Evolutionary conservation across 2,888 invertebrate genomes (phyloP), one percentile per base, ranked within the genome.

Genomic region (Leucophenga montana): DNA sequence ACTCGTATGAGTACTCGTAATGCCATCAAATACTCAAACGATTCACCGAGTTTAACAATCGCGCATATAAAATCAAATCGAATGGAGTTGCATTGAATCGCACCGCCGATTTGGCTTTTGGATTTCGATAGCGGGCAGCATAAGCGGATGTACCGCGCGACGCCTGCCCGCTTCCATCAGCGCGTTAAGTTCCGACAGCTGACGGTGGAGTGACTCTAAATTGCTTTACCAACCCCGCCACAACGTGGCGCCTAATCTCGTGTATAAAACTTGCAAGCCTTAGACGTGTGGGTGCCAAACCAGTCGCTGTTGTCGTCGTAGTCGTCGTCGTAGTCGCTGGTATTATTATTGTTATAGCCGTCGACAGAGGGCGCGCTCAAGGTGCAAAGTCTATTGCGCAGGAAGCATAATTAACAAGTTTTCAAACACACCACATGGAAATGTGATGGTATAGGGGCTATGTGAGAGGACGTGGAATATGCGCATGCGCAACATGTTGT

Each of bases 241-340:
- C 39, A 39, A 39, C 39, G 39, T 39, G 39, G 39, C 39, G 39
- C 39, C 39, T 39, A 39, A 39, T 39, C 11, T 5, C 61, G 39
- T 61, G 44, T 13, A 33, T 39, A 39, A 61, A 61, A 44, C 13
- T 16, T 61, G 33, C 50, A 5, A 16, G 50, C 3, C 48, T 27
- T 68, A 56, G 68, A 71, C 77, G 78, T 79, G 79, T 79, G 79
- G 79, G 79, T 79, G 79, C 80, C 71, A 72, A 67, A 65, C 73
- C 39, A 39, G 8, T 9, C 11, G 16, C 11, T n/a, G n/a, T n/a
- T n/a, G n/a, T 27, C 50, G 50, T 50, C 53, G 5, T 3, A 31
- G n/a, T n/a, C 53, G 33, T 50, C 33, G 18, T 18, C 53, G 53
- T 16, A 3, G 27, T 22, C n/a, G 27, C 27, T 27, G 27, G 27